Base-by-base conservation (phyloP, 2,888 invertebrate species). In the Catonia carolina region DNA sequence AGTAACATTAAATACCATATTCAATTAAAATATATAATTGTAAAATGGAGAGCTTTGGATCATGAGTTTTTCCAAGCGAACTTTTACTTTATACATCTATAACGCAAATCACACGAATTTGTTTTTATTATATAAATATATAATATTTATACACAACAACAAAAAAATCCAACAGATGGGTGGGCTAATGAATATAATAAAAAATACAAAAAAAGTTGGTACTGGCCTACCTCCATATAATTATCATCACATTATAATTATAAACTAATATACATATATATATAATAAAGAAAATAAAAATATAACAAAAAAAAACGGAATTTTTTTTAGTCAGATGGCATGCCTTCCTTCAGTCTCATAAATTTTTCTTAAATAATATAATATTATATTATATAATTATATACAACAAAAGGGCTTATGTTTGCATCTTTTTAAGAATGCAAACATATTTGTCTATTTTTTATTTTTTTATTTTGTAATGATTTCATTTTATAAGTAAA, bases 291-390 rank as follows among this genome's bases (percentile, higher is more conserved):
- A 54, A 52, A 27, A 23, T 14, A 52, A 37, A 41, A 50, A 20
- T 18, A 50, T 15, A 50, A 33, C n/a, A 58, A 53, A 54, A 58
- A 53, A 50, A 48, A 58, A 53, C 53, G 58, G 54, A 58, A 58
- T 48, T 47, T 58, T 47, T 42, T 35, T 36, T 35, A 42, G 54
- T 37, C 48, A 50, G 35, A 59, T 57, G 63, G 63, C 61, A 58
- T 65, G 64, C 62, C 70, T 71, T 70, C 72, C 72, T 69, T 75
- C 74, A 74, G 74, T 75, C 75, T 74, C 72, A 72, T 61, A 65
- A 61, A 62, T 62, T 65, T 64, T 65, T 62, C 49, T 41, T 55
- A 49, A 52, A 51, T 53, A 20, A 23, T 45, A 20, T 45, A 45
- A 22, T 45, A 20, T 14, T 22, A 45, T 18, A 45, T 45, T 45